Conservation (phyloP, 2,113 vertebrate genomes). For the Perccottus glenii region DNA sequence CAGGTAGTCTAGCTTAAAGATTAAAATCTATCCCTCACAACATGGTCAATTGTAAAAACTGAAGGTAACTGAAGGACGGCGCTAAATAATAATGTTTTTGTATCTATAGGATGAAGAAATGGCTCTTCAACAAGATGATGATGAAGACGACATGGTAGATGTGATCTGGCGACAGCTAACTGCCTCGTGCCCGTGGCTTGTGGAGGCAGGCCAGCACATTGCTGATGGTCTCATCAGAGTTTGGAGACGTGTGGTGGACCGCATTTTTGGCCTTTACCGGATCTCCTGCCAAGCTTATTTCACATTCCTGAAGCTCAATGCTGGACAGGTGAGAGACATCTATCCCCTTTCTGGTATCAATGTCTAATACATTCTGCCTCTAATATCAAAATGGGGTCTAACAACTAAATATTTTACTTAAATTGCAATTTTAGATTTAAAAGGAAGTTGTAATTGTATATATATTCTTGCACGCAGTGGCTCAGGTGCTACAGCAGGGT, state of each 20-base stretch:
- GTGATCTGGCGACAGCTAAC: slow-evolving; percentile 95
- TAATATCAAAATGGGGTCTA: too few species aligned
- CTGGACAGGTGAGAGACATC: slow-evolving; percentile 85
- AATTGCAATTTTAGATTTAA: too few species aligned
- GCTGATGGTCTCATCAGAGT: slow-evolving; percentile 93
- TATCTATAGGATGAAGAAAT: slow-evolving; percentile 92
- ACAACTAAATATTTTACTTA: too few species aligned
- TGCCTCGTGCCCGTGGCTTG: slow-evolving; percentile 91
- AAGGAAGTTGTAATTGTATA: too few species aligned
- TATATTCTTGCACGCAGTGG: too few species aligned
- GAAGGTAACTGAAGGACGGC: too few species aligned
- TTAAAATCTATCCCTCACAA: background rate
- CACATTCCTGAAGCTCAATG: slow-evolving; percentile 97
- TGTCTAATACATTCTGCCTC: too few species aligned
- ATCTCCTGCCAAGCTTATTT: slow-evolving; percentile 97
- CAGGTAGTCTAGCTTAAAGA: slow-evolving; percentile 77
- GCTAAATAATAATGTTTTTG: background rate
- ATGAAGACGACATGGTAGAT: slow-evolving; percentile 96
- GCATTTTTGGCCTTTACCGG: slow-evolving; percentile 96
- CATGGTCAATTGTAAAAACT: background rate
- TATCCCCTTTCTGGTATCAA: background rate
- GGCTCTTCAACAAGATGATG: slow-evolving; percentile 92
- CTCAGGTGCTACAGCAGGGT: too few species aligned
- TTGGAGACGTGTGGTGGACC: slow-evolving; percentile 94
- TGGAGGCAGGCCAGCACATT: slow-evolving; percentile 87